These are phyloP conservation scores for Coptodon rendalli DNA, from an alignment of 2,113 vertebrate species.

Conservation along the genomic window DNA sequence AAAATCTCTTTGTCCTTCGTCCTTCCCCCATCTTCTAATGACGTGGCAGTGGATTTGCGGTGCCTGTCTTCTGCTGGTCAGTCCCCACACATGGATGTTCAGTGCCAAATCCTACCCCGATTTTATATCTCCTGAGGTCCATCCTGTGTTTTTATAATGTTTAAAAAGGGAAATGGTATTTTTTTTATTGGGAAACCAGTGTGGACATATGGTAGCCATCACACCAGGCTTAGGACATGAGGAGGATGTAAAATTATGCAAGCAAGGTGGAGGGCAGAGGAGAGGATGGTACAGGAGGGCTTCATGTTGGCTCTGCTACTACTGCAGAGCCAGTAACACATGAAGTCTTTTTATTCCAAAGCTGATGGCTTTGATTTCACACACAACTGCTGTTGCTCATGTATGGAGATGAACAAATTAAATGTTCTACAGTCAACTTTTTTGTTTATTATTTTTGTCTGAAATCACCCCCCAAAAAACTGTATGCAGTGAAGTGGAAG, in stretches of 20 bases:
- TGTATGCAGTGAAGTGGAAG: not conserved
- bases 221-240: conserved; percentile 10
- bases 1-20: conserved; percentile 55
- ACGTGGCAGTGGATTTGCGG: conserved; percentile 58
- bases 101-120: conserved; percentile 37
- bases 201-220: conserved; percentile 68
- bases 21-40: conserved; percentile 48
- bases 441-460: not conserved
- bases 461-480: not conserved
- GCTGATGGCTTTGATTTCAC: not conserved
- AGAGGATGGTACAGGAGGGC: not conserved
- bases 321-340: not conserved
- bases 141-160: conserved; percentile 52
- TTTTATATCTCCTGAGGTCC: conserved; percentile 61
- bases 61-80: conserved; percentile 33
- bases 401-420: not conserved
- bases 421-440: not conserved
- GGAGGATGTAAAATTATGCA: conserved; percentile 26
- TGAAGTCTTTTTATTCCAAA: not conserved
- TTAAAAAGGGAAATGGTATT: conserved; percentile 40
- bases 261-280: not conserved
- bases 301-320: not conserved
- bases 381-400: not conserved
- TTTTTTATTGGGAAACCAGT: conserved; percentile 56
- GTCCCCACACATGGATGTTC: conserved; percentile 56